These are phyloP conservation scores for Ischnura elegans DNA, from an alignment of 2,888 invertebrate species.

Conservation along the genomic window DNA sequence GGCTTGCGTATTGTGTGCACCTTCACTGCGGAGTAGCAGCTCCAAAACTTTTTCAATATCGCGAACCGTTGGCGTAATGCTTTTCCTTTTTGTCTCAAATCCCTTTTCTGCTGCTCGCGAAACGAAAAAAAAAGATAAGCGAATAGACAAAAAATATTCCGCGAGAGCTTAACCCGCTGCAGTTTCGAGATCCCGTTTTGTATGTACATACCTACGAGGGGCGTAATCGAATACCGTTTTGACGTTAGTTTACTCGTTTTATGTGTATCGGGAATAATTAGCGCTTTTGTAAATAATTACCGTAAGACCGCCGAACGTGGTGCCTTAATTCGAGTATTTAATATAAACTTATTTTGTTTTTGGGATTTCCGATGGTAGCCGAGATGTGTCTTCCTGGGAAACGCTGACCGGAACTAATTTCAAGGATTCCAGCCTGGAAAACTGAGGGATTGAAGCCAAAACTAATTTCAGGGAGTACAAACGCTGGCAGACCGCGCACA, in stretches of 20 bases:
- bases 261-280: not conserved
- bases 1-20: not conserved
- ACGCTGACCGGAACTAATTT: not conserved
- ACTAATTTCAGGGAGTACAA: no score
- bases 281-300: not conserved
- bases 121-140: no score
- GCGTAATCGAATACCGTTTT: not conserved
- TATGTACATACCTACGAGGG: not conserved
- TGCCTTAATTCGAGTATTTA: not conserved
- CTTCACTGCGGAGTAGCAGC: not conserved
- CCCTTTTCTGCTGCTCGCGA: not conserved
- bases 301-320: not conserved
- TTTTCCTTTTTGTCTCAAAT: slow-evolving; percentile 1
- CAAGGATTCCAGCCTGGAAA: not conserved
- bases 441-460: no score
- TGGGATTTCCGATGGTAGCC: not conserved
- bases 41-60: slow-evolving; percentile 32
- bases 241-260: not conserved
- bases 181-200: not conserved
- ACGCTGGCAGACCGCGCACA: not conserved
- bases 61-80: not conserved
- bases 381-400: not conserved
- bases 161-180: not conserved
- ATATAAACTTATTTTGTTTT: not conserved
- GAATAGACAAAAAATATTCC: not conserved